Evolutionary conservation across 2,888 invertebrate genomes (phyloP), one percentile per base, ranked within the genome.

Genomic region (Trachelus iudaicus): DNA sequence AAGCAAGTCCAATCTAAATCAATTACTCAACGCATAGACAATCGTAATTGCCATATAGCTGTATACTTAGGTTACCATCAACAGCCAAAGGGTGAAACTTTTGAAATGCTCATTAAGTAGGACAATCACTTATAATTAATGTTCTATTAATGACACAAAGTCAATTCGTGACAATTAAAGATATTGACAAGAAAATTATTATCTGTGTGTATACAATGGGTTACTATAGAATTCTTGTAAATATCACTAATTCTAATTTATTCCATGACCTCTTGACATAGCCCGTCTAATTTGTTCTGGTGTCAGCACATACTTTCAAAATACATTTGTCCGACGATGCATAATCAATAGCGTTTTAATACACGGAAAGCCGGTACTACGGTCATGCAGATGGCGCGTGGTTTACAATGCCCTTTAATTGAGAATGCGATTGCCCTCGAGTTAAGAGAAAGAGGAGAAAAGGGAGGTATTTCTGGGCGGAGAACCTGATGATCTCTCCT

Each of bases 71-170:
- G 75, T 79, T 80, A 73, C 77, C 69, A 79, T 69, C 78, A 76
- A 73, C 76, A 33, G 78, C 77, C 73, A 76, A 78, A 69, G 79
- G 76, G 76, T 75, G 76, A 77, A 40, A 75, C 79, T 37, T 81
- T 78, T 79, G 79, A 81, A 85, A 82, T 82, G 82, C 84, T 87
- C 85, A 83, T 87, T 87, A 87, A 84, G 82, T 79, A 83, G 81
- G 84, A 88, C 86, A 88, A 87, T 88, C 83, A 83, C 77, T 78
- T 80, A 83, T 85, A 86, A 87, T 86, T 86, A 84, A 88, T 84
- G 86, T 84, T 86, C 83, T 83, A 84, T 86, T 82, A 85, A 83
- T 83, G 87, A 86, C 83, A 82, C 0, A 56, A 23, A 2, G 56
- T 23, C 23, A 23, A 56, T 23, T 56, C 6, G 23, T 56, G 23